These are phyloP conservation scores for Cyanoderma ruficeps DNA, from an alignment of 2,113 vertebrate species.

Conservation along the genomic window DNA sequence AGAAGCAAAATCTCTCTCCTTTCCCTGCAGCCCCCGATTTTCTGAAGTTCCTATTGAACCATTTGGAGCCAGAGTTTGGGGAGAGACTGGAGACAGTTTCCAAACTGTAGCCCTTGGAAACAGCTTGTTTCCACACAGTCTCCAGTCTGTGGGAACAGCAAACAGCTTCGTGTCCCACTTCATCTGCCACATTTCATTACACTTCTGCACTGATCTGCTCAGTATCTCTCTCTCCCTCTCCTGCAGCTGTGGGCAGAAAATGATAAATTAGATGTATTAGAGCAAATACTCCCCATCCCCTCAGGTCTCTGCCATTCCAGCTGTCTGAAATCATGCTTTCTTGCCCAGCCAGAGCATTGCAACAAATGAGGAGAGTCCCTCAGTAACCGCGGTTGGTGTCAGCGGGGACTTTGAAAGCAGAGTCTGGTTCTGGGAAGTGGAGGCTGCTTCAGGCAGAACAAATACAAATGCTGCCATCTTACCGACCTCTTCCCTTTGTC, in stretches of 20 bases:
- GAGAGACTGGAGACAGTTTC: background rate
- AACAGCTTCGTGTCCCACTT: background rate
- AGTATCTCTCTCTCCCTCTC: background rate
- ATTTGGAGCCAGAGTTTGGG: background rate
- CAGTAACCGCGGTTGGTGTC: background rate
- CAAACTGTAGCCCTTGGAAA: background rate
- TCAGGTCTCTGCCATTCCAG: conserved; percentile 34
- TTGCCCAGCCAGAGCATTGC: background rate
- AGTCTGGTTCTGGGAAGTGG: background rate
- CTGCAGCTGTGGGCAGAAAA: background rate
- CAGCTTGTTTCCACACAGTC: conserved; percentile 2
- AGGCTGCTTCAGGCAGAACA: conserved; percentile 25
- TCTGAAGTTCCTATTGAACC: background rate
- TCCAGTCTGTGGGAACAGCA: background rate
- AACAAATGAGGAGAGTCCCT: background rate
- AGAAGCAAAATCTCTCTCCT: background rate
- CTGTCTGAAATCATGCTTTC: conserved; percentile 12
- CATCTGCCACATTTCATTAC: background rate
- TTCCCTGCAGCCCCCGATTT: background rate
- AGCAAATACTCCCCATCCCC: background rate
- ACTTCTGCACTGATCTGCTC: background rate
- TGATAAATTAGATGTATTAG: conserved; percentile 9
- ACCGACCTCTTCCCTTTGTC: conserved; percentile 10
- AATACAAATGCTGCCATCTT: background rate
- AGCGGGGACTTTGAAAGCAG: background rate